These are phyloP conservation scores for Epinotia nisella DNA, from an alignment of 2,888 invertebrate genomes.

Conservation along the genomic window DNA sequence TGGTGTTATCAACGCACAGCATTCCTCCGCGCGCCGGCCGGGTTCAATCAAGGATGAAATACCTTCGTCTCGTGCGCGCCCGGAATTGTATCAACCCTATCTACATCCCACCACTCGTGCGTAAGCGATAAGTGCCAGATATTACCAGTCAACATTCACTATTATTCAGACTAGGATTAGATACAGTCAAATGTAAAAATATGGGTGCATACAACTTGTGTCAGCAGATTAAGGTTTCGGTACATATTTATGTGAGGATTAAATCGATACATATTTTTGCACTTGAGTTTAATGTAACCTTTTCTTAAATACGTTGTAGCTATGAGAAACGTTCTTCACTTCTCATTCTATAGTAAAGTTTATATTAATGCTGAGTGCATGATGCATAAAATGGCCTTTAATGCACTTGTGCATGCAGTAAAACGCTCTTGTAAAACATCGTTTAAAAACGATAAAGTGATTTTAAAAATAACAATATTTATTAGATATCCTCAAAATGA, in stretches of 20 bases:
- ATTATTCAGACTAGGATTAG: not conserved
- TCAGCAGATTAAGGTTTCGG: no score
- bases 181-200: no score
- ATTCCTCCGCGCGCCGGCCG: conserved; percentile 18
- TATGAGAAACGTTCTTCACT: not conserved
- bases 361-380: not conserved
- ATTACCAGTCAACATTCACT: not conserved
- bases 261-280: no score
- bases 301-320: not conserved
- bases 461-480: no score
- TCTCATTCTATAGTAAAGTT: not conserved
- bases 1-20: conserved; percentile 15
- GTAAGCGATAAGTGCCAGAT: not conserved
- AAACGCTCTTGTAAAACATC: no score
- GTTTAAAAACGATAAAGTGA: no score
- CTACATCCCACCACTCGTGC: not conserved
- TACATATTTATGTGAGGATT: no score
- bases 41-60: conserved; percentile 36
- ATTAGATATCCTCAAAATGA: no score
- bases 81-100: conserved; percentile 19
- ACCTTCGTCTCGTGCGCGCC: conserved; percentile 8
- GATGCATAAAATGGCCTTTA: not conserved
- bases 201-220: no score
- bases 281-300: no score
- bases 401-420: not conserved